These are phyloP conservation scores for Agrochola lota DNA, from an alignment of 2,888 invertebrate species.

Conservation along the genomic window DNA sequence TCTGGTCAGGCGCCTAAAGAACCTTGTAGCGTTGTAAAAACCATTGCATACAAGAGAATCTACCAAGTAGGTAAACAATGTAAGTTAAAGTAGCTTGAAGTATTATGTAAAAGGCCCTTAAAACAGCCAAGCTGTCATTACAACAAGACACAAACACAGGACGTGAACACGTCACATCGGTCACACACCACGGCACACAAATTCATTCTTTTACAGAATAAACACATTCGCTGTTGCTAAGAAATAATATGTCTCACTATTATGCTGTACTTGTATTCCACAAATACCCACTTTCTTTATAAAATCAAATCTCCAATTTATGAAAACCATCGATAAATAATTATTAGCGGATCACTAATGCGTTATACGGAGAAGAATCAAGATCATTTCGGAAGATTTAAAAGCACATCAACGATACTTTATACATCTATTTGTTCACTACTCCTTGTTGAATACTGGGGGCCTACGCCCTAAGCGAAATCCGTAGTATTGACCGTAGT, in stretches of 20 bases:
- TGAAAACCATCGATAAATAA: neutral
- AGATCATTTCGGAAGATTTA: too few relatives aligned
- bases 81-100: neutral
- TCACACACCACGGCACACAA: conserved; percentile 39
- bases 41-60: neutral
- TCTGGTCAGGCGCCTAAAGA: neutral
- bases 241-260: neutral
- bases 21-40: neutral
- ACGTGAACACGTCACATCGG: conserved; percentile 38
- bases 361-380: neutral
- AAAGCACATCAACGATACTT: too few relatives aligned
- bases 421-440: too few relatives aligned
- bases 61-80: neutral
- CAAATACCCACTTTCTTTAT: neutral
- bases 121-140: conserved; percentile 44
- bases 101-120: conserved; percentile 18
- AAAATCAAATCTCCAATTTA: neutral
- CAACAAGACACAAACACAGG: conserved; percentile 48
- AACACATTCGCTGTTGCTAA: conserved; percentile 22
- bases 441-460: too few relatives aligned
- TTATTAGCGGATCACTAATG: neutral
- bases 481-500: too few relatives aligned
- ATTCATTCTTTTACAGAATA: neutral
- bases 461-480: too few relatives aligned
- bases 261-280: neutral